phyloP scores from a whole-genome alignment of 2,888 invertebrate species.

The Lumbricus terrestris region DNA sequence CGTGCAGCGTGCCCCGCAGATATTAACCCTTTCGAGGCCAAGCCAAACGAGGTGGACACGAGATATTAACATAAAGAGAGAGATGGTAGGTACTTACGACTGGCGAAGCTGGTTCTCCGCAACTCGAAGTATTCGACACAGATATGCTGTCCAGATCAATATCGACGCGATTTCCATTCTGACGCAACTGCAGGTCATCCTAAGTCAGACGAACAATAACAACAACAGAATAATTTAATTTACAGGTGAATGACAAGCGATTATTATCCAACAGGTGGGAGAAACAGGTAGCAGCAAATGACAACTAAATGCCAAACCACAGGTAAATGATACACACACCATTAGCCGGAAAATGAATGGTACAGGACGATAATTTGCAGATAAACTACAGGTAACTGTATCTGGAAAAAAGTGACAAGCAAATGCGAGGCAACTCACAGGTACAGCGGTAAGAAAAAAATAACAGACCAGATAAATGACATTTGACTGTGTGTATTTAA shows the following conservation, averaged over 20 bases:
- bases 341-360: neutral
- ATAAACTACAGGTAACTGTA: neutral
- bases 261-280: too few relatives aligned
- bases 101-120: conserved; percentile 30
- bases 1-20: neutral
- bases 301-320: too few relatives aligned
- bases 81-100: conserved; percentile 22
- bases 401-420: neutral
- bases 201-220: neutral
- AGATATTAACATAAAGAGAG: neutral
- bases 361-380: neutral
- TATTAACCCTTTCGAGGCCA: neutral
- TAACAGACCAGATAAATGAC: too few relatives aligned
- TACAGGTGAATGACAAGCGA: too few relatives aligned
- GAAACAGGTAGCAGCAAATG: too few relatives aligned
- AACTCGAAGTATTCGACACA: conserved; percentile 31
- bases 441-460: too few relatives aligned
- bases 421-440: neutral
- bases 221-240: neutral
- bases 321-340: neutral
- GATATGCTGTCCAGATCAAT: conserved; percentile 28
- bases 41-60: neutral
- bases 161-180: neutral
- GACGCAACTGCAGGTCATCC: conserved; percentile 11
- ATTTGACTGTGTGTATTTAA: too few relatives aligned